A percentile compares a stretch with the other conserved stretches of the same genome.
These are phyloP conservation scores for Pomatostomus ruficeps DNA, from an alignment of 2,113 vertebrate species.

Conservation along the genomic window DNA sequence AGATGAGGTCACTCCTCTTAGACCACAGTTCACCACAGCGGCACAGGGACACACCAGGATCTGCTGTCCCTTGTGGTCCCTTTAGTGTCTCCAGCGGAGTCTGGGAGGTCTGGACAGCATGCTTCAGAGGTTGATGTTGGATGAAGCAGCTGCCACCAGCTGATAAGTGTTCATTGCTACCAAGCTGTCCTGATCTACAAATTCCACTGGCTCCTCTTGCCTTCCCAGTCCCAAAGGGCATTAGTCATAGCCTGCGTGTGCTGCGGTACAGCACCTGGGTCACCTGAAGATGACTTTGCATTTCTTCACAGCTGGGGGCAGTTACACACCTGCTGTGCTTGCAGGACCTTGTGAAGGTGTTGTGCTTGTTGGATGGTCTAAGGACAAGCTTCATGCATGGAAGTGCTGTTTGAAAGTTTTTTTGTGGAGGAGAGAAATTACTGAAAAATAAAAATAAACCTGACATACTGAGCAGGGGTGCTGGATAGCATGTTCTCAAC, in stretches of 20 bases:
- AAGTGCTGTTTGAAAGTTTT: neutral
- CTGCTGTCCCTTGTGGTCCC: neutral
- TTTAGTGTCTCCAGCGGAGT: neutral
- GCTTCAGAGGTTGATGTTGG: neutral
- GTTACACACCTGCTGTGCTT: neutral
- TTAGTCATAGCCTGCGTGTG: neutral
- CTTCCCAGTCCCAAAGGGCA: fast-evolving
- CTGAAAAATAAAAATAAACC: neutral
- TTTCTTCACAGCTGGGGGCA: neutral
- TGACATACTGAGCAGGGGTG: fast-evolving
- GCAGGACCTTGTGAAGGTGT: neutral
- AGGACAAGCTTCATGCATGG: neutral
- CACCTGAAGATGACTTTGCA: neutral
- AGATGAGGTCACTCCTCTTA: neutral
- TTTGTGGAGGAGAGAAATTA: neutral
- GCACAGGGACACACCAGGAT: neutral
- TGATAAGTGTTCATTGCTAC: neutral
- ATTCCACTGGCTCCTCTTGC: neutral
- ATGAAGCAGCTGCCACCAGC: neutral
- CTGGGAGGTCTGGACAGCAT: neutral
- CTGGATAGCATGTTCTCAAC: neutral
- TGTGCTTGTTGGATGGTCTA: neutral
- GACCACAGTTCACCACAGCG: neutral
- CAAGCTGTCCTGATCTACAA: neutral
- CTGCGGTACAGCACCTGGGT: neutral